Percentiles rank a stretch among this genome's conserved stretches.
These are phyloP conservation scores for Pterocles burchelli DNA, from an alignment of 2,113 vertebrate genomes.

Conservation along the genomic window DNA sequence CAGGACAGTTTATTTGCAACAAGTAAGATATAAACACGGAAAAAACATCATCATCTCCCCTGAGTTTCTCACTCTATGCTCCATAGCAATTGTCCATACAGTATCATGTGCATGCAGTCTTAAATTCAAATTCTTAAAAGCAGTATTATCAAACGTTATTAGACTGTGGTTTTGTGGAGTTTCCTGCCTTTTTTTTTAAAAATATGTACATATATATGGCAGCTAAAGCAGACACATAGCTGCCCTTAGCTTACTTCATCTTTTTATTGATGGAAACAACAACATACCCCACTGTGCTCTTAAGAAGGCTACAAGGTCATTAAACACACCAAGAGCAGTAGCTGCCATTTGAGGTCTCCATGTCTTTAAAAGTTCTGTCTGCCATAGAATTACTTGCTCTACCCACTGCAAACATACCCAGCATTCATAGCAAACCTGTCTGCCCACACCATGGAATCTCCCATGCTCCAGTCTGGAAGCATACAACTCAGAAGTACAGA, in stretches of 20 bases:
- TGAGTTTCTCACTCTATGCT: not conserved
- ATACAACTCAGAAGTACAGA: not conserved
- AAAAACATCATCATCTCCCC: not conserved
- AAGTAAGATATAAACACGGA: not conserved
- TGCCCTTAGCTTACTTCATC: not conserved
- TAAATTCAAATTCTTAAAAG: not conserved
- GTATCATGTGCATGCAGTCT: accelerated
- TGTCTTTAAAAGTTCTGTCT: not conserved
- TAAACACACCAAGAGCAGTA: not conserved
- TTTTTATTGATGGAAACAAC: not conserved
- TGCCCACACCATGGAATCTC: not conserved
- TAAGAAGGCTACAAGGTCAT: not conserved
- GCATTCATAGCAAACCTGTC: not conserved
- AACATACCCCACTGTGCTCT: not conserved
- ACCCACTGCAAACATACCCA: not conserved
- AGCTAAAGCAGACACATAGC: not conserved
- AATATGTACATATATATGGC: not conserved
- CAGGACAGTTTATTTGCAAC: not conserved
- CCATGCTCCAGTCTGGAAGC: not conserved
- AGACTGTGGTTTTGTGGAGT: not conserved
- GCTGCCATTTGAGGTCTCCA: not conserved
- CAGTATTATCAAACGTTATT: not conserved
- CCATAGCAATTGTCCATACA: not conserved
- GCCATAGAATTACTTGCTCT: not conserved
- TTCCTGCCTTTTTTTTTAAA: too few species aligned